Conservation (phyloP, 2,113 vertebrate genomes). For the Rhea pennata region DNA sequence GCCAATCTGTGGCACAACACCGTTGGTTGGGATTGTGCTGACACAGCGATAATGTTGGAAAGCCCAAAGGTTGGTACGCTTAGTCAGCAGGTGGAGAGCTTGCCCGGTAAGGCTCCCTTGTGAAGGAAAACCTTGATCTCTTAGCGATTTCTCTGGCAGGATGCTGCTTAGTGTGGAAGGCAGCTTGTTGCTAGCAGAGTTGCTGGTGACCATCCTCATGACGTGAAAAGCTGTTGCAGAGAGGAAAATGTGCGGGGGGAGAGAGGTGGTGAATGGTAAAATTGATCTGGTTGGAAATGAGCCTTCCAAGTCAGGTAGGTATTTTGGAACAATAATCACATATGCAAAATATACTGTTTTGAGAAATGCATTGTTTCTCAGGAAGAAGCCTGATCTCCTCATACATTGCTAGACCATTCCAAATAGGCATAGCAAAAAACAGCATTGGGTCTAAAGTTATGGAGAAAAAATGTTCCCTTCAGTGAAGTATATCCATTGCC, state of each 20-base stretch:
- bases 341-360: background rate
- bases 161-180: background rate
- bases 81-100: background rate
- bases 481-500: background rate
- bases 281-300: background rate
- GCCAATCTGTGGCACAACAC: background rate
- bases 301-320: background rate
- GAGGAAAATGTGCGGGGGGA: background rate
- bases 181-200: no score
- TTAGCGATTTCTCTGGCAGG: no score
- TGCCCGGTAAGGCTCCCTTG: accelerated
- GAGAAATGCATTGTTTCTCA: background rate
- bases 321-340: background rate
- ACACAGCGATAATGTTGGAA: background rate
- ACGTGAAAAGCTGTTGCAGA: background rate
- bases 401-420: background rate
- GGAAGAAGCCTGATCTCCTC: background rate
- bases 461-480: background rate
- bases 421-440: background rate
- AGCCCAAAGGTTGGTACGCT: background rate
- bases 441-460: background rate
- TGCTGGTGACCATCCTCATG: background rate
- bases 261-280: background rate
- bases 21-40: no score
- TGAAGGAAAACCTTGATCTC: background rate